A percentile compares a stretch with the other conserved stretches of the same genome.
phyloP scores from a whole-genome alignment of 1,140 invertebrate genomes.

The Pissodes strobi region DNA sequence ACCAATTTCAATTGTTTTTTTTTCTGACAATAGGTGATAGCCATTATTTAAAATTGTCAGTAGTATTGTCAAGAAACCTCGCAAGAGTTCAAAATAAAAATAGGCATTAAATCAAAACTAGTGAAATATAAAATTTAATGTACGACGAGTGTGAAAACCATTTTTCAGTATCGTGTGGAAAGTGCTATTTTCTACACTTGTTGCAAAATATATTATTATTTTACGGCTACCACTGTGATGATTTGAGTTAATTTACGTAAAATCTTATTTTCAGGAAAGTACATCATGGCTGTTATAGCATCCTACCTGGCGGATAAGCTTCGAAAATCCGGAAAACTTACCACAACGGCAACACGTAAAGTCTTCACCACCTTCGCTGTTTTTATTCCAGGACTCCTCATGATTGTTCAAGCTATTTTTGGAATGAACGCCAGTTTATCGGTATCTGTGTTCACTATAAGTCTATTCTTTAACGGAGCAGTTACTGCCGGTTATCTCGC shows the following conservation, averaged over 20 bases:
- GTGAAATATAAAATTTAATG: no score
- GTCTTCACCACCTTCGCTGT: slow-evolving; percentile 69
- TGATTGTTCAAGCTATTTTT: slow-evolving; percentile 72
- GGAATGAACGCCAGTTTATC: slow-evolving; percentile 71
- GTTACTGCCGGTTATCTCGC: slow-evolving; percentile 87
- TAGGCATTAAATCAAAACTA: no score
- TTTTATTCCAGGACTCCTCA: slow-evolving; percentile 65
- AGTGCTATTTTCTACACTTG: no score
- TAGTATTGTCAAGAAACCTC: no score
- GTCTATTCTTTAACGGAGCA: slow-evolving; percentile 80
- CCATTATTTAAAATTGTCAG: no score
- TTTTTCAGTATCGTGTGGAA: no score
- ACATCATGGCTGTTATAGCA: slow-evolving; percentile 72
- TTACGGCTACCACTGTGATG: no score
- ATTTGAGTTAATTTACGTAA: no score
- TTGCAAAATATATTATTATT: no score
- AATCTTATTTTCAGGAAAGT: slow-evolving; percentile 70
- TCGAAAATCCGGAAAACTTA: slow-evolving; percentile 64
- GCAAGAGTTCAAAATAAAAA: no score
- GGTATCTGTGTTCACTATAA: slow-evolving; percentile 74
- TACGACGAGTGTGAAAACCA: no score
- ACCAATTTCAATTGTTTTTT: background rate
- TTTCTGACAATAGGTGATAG: background rate
- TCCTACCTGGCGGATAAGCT: slow-evolving; percentile 73
- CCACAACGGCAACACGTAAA: slow-evolving; percentile 73